Evolutionary conservation across 2,797 vertebrate genomes (phyloP), one percentile per base, ranked within the genome.

Genomic region (Channa striata): DNA sequence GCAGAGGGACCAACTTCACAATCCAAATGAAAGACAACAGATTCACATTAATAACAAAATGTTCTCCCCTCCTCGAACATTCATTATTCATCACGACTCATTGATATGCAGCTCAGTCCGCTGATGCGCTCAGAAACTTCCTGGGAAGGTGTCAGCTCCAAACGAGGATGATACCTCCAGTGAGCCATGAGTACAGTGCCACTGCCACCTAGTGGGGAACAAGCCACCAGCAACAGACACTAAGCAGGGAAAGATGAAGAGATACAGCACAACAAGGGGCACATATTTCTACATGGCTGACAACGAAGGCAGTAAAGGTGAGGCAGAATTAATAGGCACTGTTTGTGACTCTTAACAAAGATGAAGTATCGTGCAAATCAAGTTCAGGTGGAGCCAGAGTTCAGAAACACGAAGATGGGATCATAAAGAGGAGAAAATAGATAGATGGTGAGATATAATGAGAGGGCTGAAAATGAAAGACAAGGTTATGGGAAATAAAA

Each of bases 181-280:
- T 63, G 16, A 68, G 59, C 30, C 30, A 65, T 78, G 36, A 53
- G 72, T 86, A 89, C 82, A 13, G 70, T 56, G 46, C 66, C 83
- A 89, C 88, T 92, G 90, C 89, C 92, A 89, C 88, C 93, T 89
- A 49, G 87, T 90, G 93, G 91, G 4, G 1, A 62, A 56, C 0
- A 54, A 53, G 30, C 10, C 12, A 21, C 79, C 51, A 57, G 50
- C 72, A 80, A 8, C 5, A 2, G 9, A 5, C 37, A 43, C 5
- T 1, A 17, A 53, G n/a, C 12, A 49, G 58, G 8, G 43, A 39
- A 11, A 36, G 50, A 37, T 16, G 51, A 8, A 11, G 4, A 34
- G 33, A 54, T 1, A 2, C 6, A 9, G 2, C 11, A 8, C 3
- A 4, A 1, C n/a, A 34, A 25, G 8, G 36, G 8, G 12, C 10